Percentiles rank a stretch among this genome's conserved stretches.
These are phyloP conservation scores for Plebejus melissa DNA, from an alignment of 2,888 invertebrate species.

Conservation along the genomic window DNA sequence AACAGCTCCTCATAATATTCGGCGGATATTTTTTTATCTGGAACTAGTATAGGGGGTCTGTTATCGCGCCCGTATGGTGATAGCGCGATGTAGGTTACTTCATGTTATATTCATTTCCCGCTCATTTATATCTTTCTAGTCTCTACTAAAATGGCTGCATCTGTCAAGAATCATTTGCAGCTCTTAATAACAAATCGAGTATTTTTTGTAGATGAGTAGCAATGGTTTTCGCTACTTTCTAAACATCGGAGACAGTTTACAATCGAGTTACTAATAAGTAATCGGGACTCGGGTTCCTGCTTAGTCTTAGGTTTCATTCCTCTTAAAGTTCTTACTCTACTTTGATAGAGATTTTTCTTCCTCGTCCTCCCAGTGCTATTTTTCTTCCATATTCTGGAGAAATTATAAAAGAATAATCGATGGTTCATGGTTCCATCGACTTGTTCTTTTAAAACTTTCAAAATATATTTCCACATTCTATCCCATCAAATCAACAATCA, in stretches of 20 bases:
- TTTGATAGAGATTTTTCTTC: too few species aligned
- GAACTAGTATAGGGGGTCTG: conserved; percentile 36
- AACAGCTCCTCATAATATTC: neutral
- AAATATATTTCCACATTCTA: neutral
- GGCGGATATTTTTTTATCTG: conserved; percentile 11
- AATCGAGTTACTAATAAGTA: neutral
- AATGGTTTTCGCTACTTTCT: too few species aligned
- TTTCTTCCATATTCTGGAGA: too few species aligned
- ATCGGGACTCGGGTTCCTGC: neutral
- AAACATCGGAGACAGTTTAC: too few species aligned
- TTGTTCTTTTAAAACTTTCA: too few species aligned
- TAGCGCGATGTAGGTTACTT: conserved; percentile 38
- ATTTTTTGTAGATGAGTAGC: too few species aligned
- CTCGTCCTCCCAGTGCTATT: too few species aligned
- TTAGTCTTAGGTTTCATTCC: neutral
- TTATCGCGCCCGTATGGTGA: conserved; percentile 41
- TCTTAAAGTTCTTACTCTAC: neutral
- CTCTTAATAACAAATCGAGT: too few species aligned
- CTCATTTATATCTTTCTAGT: neutral
- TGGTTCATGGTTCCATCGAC: too few species aligned
- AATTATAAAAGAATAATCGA: too few species aligned
- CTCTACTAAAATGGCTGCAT: neutral
- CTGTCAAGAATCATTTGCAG: neutral
- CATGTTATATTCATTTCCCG: conserved; percentile 34
- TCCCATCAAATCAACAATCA: neutral